Base-by-base conservation (phyloP, 2,113 vertebrate genomes). In the Asarcornis scutulata region DNA sequence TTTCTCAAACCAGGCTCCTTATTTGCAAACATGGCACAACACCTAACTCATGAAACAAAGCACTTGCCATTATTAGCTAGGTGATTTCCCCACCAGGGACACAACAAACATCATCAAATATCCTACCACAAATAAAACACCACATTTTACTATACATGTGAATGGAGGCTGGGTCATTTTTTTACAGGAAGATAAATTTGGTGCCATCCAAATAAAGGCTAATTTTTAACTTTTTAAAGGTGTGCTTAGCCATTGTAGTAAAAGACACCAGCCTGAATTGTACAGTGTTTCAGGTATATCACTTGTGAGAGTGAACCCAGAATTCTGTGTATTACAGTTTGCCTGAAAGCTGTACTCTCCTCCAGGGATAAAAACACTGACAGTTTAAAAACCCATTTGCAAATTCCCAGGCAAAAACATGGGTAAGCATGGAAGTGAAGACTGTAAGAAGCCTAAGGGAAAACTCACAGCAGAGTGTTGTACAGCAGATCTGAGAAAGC, bases 91-190 rank as follows among this genome's bases (percentile, higher is more conserved):
- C 22, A 69, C 14, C 26, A 74, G 66, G 12, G 22, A 48, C 27
- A 13, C 23, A 42, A 25, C 21, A 31, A 85, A 42, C 29, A n/a
- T 38, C 38, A 38, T 38, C 38, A 38, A 38, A 38, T 23, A 78
- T 9, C 3, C 36, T 29, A 40, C 12, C 29, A 40, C 17, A 55
- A 31, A 36, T 12, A 34, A 79, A 40, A 79, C 3, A 3, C 27
- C 34, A 8, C 13, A 34, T 5, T 36, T 40, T 44, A 31, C 9
- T 42, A 5, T 42, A 17, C 20, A 55, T 60, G 13, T 1, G 0
- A 20, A 40, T 15, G 44, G 21, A 67, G 15, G 4, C 3, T 86
- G 42, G 15, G 7, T 71, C 83, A 36, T 22, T 64, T 4, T 59
- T 9, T 59, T 48, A 89, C 23, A 23, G n/a, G 11, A 76, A 71